A percentile compares a stretch with the other conserved stretches of the same genome.
phyloP scores from a whole-genome alignment of 2,113 vertebrate species.

The Oncorhynchus nerka region DNA sequence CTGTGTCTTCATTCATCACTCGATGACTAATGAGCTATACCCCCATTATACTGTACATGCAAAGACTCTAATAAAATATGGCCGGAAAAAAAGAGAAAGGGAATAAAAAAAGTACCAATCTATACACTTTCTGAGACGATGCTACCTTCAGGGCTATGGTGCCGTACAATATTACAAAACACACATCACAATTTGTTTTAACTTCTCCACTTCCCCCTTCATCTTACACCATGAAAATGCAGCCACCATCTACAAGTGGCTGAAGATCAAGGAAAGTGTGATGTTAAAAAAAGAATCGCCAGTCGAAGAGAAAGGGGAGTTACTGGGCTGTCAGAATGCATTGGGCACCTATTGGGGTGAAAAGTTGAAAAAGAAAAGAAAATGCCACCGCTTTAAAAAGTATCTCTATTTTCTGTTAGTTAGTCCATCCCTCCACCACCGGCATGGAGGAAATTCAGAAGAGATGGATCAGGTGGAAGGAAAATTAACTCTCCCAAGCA shows the following conservation, averaged over 20 bases:
- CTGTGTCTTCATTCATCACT: slow-evolving; percentile 53
- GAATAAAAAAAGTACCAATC: too few relatives aligned
- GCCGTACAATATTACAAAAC: too few relatives aligned
- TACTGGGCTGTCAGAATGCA: slow-evolving; percentile 5
- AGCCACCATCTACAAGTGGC: too few relatives aligned
- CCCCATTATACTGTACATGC: too few relatives aligned
- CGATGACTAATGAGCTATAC: slow-evolving; percentile 11
- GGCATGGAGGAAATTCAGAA: slow-evolving; percentile 19
- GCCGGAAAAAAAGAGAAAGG: too few relatives aligned
- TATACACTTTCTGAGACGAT: too few relatives aligned
- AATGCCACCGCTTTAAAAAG: slow-evolving; percentile 5
- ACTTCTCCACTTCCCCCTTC: too few relatives aligned
- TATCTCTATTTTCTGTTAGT: slow-evolving; percentile 16
- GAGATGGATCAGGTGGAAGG: slow-evolving; percentile 28
- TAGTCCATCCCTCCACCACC: not conserved
- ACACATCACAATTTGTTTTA: too few relatives aligned
- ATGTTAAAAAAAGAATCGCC: slow-evolving; percentile 4
- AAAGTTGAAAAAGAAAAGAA: slow-evolving; percentile 10
- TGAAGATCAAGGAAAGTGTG: not conserved
- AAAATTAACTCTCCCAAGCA: slow-evolving; percentile 28
- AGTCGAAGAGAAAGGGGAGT: not conserved
- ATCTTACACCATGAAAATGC: too few relatives aligned
- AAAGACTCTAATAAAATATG: too few relatives aligned
- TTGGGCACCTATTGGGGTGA: slow-evolving; percentile 18
- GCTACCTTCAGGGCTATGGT: too few relatives aligned